Evolutionary conservation across 2,888 invertebrate species (phyloP), one percentile per base, ranked within the genome.

Genomic region (Drosophila multiciliata): DNA sequence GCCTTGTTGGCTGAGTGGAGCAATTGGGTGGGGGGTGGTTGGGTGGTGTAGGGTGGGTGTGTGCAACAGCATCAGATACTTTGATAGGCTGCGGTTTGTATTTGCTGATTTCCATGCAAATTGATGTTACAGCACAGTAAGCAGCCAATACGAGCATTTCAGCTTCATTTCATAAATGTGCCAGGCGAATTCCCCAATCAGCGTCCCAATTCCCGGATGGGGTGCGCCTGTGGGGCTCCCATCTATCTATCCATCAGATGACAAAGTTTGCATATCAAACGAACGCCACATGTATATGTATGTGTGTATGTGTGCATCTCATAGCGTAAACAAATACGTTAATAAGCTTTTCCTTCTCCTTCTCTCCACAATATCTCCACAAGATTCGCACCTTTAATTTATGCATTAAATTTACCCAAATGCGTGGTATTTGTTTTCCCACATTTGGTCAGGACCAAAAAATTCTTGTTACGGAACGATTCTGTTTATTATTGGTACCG

Each of bases 121-220:
- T 84, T 84, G 85, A 85, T 81, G 87, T 84, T 87, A 85, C 84
- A 84, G 83, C 83, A 84, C 85, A 84, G 85, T 87, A 84, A 84
- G 84, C 84, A 83, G 84, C 76, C 85, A 87, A 84, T 84, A 83
- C 38, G 38, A 55, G 12, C 38, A 38, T 84, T 85, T 84, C 83
- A 79, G 84, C 81, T 76, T 84, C 87, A 87, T 85, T 84, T 84
- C 85, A 83, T 84, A 85, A 87, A 87, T 66, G 48, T 53, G 61
- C 66, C 67, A 17, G 38, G 36, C 65, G 66, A 65, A 82, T 68
- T 85, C 78, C 80, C 83, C 80, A 82, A 85, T 84, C 82, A 67
- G 75, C 58, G 54, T 26, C 54, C 38, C 74, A 66, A 66, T 64
- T 54, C 72, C 78, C 79, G 61, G 29, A 53, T 1, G 29, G 8